A percentile compares a stretch with the other conserved stretches of the same genome.
phyloP scores from a whole-genome alignment of 1,140 invertebrate genomes.

The Neoseiulus cucumeris region DNA sequence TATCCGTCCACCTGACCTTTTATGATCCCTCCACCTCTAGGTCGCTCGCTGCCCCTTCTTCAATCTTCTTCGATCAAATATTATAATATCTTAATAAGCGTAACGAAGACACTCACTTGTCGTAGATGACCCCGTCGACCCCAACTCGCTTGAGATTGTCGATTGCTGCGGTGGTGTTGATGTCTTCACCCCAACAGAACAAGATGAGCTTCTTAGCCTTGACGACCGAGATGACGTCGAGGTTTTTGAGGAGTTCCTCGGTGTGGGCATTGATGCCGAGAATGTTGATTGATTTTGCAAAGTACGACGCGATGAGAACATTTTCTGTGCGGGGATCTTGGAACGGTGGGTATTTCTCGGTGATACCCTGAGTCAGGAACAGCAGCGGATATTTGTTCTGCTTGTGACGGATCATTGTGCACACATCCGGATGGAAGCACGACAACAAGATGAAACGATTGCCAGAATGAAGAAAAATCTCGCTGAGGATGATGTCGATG shows the following conservation, averaged over 20 bases:
- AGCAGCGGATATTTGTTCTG: slow-evolving; percentile 88
- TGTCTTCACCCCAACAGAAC: slow-evolving; percentile 92
- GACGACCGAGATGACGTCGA: slow-evolving; percentile 50
- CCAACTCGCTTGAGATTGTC: slow-evolving; percentile 62
- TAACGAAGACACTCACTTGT: slow-evolving; percentile 50
- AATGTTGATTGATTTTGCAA: slow-evolving; percentile 53
- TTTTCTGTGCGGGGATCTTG: slow-evolving; percentile 40
- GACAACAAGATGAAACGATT: slow-evolving; percentile 67
- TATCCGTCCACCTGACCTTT: too few relatives aligned
- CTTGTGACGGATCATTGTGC: slow-evolving; percentile 69
- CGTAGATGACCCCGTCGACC: slow-evolving; percentile 78
- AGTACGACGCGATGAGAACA: slow-evolving; percentile 57
- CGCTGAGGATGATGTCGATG: slow-evolving; percentile 65
- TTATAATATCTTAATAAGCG: too few relatives aligned
- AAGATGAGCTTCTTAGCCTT: slow-evolving; percentile 55
- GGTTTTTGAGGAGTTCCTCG: slow-evolving; percentile 66
- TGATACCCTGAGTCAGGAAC: slow-evolving; percentile 70
- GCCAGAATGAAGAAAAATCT: slow-evolving; percentile 47
- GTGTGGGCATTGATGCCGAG: slow-evolving; percentile 72
- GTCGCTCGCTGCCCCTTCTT: too few relatives aligned
- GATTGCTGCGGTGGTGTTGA: slow-evolving; percentile 68
- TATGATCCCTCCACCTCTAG: too few relatives aligned
- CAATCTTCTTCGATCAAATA: too few relatives aligned
- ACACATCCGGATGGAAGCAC: slow-evolving; percentile 84
- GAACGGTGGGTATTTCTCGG: slow-evolving; percentile 55